Conservation (phyloP, 2,888 invertebrate genomes). For the Synanthedon vespiformis region DNA sequence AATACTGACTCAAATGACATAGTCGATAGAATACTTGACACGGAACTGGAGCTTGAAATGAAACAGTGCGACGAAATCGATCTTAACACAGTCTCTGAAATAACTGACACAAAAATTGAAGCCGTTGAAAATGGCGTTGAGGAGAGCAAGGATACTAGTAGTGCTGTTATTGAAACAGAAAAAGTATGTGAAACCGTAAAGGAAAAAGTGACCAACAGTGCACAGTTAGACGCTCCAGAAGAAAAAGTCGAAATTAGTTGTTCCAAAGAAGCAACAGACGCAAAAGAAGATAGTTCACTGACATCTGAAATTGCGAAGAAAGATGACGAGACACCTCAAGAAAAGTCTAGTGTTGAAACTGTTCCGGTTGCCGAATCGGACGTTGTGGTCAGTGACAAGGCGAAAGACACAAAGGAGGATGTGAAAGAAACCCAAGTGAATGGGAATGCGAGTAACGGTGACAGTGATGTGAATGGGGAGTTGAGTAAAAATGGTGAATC, state of each 20-base stretch:
- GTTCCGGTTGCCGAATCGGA: conserved; percentile 8
- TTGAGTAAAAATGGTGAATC: conserved; percentile 40
- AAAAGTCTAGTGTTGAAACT: conserved; percentile 7
- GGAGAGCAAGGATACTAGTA: neutral
- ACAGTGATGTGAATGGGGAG: conserved; percentile 36
- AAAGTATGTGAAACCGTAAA: too few relatives aligned
- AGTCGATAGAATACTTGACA: conserved; percentile 51
- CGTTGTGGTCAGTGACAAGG: conserved; percentile 1
- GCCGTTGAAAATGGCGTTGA: conserved; percentile 1
- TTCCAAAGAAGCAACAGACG: conserved; percentile 5
- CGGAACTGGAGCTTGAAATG: conserved; percentile 47
- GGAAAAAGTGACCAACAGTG: neutral
- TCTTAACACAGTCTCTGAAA: conserved; percentile 22
- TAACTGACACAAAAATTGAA: conserved; percentile 14
- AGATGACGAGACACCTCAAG: conserved; percentile 7
- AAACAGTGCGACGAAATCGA: conserved; percentile 33
- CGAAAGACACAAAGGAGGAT: conserved; percentile 4
- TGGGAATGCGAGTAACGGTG: conserved; percentile 45
- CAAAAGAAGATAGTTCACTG: conserved; percentile 1
- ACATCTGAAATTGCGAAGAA: conserved; percentile 1
- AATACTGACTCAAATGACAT: conserved; percentile 48
- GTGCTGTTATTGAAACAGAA: neutral
- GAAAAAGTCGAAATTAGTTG: conserved; percentile 7
- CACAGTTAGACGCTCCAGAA: conserved; percentile 5
- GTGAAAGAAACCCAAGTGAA: conserved; percentile 30